phyloP scores from a whole-genome alignment of 2,797 vertebrate species.

The Phaenicophaeus curvirostris region DNA sequence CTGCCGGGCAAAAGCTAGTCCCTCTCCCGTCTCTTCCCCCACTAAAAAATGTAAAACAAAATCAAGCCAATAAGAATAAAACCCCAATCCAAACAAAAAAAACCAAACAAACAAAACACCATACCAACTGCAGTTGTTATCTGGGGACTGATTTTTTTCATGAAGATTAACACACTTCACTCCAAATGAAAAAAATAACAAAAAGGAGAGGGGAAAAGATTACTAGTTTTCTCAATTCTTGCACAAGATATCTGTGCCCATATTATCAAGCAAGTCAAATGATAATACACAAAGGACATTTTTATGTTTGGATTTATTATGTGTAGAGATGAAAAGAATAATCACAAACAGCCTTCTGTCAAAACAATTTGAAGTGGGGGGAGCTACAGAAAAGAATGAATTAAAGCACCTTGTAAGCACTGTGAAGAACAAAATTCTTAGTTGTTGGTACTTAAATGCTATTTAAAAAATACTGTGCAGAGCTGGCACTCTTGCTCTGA shows the following conservation, averaged over 20 bases:
- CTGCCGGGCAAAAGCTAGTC: neutral
- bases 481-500: neutral
- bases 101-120: too few relatives aligned
- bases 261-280: neutral
- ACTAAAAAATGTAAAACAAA: neutral
- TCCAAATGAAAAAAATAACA: neutral
- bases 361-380: neutral
- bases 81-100: neutral
- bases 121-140: neutral
- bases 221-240: neutral
- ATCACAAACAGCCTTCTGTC: neutral
- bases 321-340: neutral
- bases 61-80: neutral
- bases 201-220: neutral
- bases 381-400: neutral
- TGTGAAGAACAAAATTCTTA: neutral
- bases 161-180: neutral
- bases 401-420: neutral
- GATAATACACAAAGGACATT: neutral
- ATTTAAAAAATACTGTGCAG: neutral
- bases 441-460: neutral
- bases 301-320: neutral
- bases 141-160: neutral
- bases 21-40: neutral
- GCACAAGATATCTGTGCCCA: neutral